Base-by-base conservation (phyloP, 1,140 invertebrate species). In the Pseudomyrmex flavicornis region DNA sequence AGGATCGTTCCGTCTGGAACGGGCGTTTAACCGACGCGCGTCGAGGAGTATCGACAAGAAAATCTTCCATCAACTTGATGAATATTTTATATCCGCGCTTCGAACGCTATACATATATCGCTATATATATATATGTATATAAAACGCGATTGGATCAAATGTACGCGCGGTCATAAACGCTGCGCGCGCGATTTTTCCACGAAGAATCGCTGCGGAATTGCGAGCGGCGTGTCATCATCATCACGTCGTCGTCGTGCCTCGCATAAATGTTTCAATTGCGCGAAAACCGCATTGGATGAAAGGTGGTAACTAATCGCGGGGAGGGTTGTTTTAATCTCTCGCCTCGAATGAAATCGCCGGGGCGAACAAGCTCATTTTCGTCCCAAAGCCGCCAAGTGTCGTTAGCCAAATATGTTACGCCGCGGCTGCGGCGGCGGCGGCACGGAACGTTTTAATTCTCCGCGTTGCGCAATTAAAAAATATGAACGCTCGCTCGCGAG, bases 241-340 rank as follows among this genome's bases (percentile, higher is more conserved):
- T 17, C 17, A 17, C 17, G 17, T 17, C 59, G 48, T 54, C 61
- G 65, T 35, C 35, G 35, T 35, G 0, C 2, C 5, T 0, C 20
- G 65, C 75, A 50, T 79, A 70, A 79, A 79, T 58, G 46, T 22
- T 52, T 0, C 54, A 54, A 50, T 58, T 80, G 56, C 72, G 59
- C 44, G 35, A 35, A 10, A 26, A 59, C 65, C 76, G 66, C 76
- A 48, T 5, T 1, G 5, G 35, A 59, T 46, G 66, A 70, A 80
- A 80, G 72, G 66, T 72, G 35, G 35, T 35, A 35, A 72, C 44
- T 80, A 80, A 70, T 80, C 76, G 66, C 54, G n/a, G 26, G 20
- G 26, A 22, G 26, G 48, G 20, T 1, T 17, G 66, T 72, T 80
- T 80, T 72, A 72, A 70, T 80, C 76, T 72, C 44, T 7, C 44